Evolutionary conservation across 2,888 invertebrate genomes (phyloP).

Genomic region (Euzetes globulus): DNA sequence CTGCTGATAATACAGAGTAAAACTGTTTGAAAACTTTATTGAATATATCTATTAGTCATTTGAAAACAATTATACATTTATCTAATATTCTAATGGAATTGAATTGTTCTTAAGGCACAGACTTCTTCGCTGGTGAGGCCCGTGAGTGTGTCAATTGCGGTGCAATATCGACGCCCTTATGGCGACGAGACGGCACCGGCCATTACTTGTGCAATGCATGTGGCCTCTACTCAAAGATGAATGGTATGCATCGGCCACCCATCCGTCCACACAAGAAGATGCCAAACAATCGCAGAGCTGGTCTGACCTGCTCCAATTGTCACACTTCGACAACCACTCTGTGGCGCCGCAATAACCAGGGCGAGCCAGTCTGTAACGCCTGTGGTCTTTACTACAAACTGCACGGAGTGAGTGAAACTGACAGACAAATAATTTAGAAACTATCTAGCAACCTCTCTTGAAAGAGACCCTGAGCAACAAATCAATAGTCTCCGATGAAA

Average conservation of each 20-base stretch:
- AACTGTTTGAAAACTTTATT: neutral
- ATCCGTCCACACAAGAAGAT: constrained; percentile 37
- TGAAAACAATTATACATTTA: neutral
- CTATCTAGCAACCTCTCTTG: neutral
- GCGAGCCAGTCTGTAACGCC: constrained; percentile 97
- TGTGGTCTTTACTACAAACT: constrained; percentile 95
- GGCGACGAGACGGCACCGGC: constrained; percentile 61
- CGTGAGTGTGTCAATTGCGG: constrained; percentile 43
- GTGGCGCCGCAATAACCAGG: constrained; percentile 87
- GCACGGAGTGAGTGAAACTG: constrained; percentile 56
- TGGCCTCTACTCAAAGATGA: constrained; percentile 98
- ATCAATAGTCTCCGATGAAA: neutral
- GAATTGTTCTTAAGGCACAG: constrained; percentile 1
- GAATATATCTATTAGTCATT: neutral
- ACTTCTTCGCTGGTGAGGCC: constrained; percentile 51
- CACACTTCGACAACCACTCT: constrained; percentile 81
- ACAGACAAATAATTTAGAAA: neutral
- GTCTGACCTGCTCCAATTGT: constrained; percentile 87
- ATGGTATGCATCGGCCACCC: constrained; percentile 85
- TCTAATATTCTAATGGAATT: neutral
- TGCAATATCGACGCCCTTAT: constrained; percentile 39
- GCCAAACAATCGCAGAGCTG: constrained; percentile 54
- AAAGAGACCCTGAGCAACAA: neutral
- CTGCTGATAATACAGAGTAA: neutral
- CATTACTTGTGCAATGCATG: constrained; percentile 98